Conservation (phyloP, 2,888 invertebrate genomes). For the Apotomis turbidana region DNA sequence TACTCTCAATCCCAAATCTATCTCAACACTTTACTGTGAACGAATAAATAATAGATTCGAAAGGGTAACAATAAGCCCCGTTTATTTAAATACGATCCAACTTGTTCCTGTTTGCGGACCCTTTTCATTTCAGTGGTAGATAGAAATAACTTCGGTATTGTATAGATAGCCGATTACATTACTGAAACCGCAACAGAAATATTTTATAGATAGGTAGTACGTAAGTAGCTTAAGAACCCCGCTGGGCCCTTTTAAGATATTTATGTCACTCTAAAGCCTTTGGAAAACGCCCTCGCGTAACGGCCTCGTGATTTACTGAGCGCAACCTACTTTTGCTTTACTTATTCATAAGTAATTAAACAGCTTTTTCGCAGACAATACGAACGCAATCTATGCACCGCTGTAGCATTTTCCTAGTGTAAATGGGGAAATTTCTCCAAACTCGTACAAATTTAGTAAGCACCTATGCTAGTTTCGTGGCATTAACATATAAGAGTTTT, state of each 20-base stretch:
- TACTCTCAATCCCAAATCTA: background rate
- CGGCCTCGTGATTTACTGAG: constrained; percentile 39
- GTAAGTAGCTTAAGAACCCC: constrained; percentile 47
- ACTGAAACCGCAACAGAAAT: constrained; percentile 46
- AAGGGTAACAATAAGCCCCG: constrained; percentile 10
- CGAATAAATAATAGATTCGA: constrained; percentile 2
- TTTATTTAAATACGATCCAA: constrained; percentile 18
- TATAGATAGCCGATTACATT: constrained; percentile 25
- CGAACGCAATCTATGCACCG: background rate
- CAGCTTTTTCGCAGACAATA: background rate
- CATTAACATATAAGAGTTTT: too few relatives aligned
- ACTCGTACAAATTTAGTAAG: too few relatives aligned
- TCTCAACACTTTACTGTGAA: background rate
- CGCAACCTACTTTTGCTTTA: constrained; percentile 4
- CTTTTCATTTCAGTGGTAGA: constrained; percentile 17
- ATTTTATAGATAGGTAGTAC: constrained; percentile 36
- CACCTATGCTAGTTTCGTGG: too few relatives aligned
- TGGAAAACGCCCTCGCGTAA: constrained; percentile 42
- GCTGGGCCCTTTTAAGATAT: constrained; percentile 53
- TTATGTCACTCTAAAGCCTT: constrained; percentile 51
- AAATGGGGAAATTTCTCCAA: background rate
- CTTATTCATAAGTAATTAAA: constrained; percentile 19
- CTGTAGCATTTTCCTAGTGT: background rate
- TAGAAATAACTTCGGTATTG: constrained; percentile 28
- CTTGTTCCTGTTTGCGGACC: constrained; percentile 17